Evolutionary conservation across 2,797 vertebrate species (phyloP).

Genomic region (Loris lydekkerianus): DNA sequence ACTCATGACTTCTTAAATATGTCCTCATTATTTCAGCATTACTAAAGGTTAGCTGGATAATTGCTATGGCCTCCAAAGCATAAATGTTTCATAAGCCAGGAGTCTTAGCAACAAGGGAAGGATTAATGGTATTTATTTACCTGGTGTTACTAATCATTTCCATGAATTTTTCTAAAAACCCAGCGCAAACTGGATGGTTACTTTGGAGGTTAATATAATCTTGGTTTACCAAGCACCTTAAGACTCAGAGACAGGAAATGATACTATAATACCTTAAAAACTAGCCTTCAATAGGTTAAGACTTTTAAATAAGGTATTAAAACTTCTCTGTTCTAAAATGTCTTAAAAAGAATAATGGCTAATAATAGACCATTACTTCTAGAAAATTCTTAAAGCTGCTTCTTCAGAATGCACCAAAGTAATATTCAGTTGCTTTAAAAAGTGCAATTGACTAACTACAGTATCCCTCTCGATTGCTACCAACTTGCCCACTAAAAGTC

Average conservation of each 20-base stretch:
- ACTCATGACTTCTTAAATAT: conserved; percentile 39
- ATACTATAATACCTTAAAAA: conserved; percentile 58
- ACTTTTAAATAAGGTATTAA: conserved; percentile 54
- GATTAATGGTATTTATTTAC: conserved; percentile 76
- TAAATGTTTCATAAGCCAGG: conserved; percentile 64
- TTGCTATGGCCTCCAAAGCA: conserved; percentile 49
- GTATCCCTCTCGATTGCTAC: neutral
- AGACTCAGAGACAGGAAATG: conserved; percentile 60
- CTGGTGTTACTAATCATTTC: conserved; percentile 76
- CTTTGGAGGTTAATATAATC: conserved; percentile 38
- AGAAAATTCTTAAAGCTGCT: conserved; percentile 67
- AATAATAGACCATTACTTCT: conserved; percentile 53
- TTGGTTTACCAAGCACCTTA: conserved; percentile 64
- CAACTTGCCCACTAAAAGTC: conserved; percentile 42
- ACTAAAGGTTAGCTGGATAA: conserved; percentile 73
- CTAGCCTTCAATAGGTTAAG: conserved; percentile 41
- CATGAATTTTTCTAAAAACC: conserved; percentile 64
- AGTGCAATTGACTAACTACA: neutral
- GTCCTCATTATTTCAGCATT: conserved; percentile 75
- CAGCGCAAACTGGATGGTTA: neutral
- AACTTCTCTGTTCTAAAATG: conserved; percentile 50
- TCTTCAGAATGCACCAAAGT: conserved; percentile 37
- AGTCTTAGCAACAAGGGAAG: conserved; percentile 77
- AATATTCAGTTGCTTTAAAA: conserved; percentile 41
- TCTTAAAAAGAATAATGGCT: conserved; percentile 56